Base-by-base conservation (phyloP, 2,113 vertebrate genomes). In the Ophthalmotilapia sp. region DNA sequence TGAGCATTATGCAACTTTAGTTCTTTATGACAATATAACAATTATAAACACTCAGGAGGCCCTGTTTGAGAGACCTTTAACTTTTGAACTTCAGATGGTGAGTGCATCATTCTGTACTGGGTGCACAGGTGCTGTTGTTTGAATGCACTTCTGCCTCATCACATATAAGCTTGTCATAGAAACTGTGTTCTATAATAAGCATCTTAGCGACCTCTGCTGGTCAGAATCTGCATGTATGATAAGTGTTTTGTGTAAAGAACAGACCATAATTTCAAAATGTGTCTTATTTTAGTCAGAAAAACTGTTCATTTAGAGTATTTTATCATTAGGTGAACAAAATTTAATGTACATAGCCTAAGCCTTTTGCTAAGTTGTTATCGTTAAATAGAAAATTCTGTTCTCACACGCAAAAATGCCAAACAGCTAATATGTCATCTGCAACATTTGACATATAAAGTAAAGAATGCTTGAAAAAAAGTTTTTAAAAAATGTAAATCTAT, bases 141-240 rank as follows among this genome's bases (percentile, higher is more conserved):
- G 6, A 65, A 65, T 19, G 17, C 10, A 4, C 17, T 42, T 26
- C 21, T 73, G 40, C 7, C 21, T 45, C n/a, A 15, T 45, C 42
- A 45, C 13, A 3, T 26, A 21, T 6, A 23, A 15, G 60, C 31
- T 65, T 12, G 13, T 38, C n/a, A 40, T 4, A 40, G 14, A 11
- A 21, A 10, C 6, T 26, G 12, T 80, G 33, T 11, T 68, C 21
- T 5, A 65, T 9, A 49, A 29, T 73, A 13, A 60, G 54, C 47
- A 15, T 3, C 58, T 10, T 38, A 84, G 84, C 89, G 91, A 88
- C 91, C 88, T 60, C 94, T 94, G 77, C 89, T 94, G 94, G 90
- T 88, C 23, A 55, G 4, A 45, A 53, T 17, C n/a, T 21, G 29
- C 56, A 53, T 38, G 3, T 79, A 21, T 7, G 19, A 6, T 21